These are phyloP conservation scores for Melanocharis versteri DNA, from an alignment of 2,113 vertebrate species.

Conservation along the genomic window DNA sequence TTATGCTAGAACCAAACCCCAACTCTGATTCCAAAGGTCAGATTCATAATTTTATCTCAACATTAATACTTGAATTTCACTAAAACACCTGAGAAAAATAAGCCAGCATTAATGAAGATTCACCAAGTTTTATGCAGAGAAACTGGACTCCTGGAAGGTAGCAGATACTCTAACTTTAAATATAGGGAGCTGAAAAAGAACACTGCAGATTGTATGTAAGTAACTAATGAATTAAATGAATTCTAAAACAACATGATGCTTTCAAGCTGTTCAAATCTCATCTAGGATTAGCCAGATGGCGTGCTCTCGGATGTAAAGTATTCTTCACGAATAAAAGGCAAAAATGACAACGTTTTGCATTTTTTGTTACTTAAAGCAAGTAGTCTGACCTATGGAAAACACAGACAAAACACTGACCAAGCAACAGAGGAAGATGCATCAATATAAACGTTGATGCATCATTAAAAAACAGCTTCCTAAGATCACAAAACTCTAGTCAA, in stretches of 20 bases:
- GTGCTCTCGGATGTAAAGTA: neutral
- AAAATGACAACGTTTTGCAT: neutral
- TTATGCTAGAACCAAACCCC: neutral
- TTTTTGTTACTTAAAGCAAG: neutral
- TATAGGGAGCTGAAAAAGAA: neutral
- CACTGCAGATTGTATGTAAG: neutral
- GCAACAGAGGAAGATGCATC: neutral
- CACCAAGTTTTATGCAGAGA: neutral
- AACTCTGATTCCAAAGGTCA: neutral
- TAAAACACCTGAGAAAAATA: neutral
- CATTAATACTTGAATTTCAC: neutral
- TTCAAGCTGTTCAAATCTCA: neutral
- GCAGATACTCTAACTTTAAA: neutral
- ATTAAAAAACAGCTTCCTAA: neutral
- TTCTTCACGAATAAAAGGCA: neutral
- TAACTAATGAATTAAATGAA: neutral
- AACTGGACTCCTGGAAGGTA: neutral
- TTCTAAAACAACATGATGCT: neutral
- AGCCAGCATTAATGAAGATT: neutral
- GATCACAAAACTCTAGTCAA: neutral
- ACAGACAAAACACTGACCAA: neutral
- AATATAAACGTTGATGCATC: neutral
- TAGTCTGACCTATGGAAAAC: neutral
- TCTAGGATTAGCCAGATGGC: neutral
- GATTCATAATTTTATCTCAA: neutral